phyloP scores from a whole-genome alignment of 2,113 vertebrate genomes.

The Malaclemys terrapin region DNA sequence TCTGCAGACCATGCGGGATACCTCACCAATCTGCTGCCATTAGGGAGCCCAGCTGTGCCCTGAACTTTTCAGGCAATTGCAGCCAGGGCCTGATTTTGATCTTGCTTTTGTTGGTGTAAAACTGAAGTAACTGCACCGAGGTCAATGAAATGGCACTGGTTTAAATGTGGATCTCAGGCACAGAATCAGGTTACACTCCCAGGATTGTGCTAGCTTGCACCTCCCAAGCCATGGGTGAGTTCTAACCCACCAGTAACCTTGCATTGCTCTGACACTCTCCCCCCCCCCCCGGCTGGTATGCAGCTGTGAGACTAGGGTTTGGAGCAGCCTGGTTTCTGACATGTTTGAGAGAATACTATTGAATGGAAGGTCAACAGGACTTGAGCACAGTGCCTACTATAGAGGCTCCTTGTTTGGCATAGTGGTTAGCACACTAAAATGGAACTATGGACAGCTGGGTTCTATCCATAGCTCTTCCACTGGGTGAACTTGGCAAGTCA shows the following conservation, averaged over 20 bases:
- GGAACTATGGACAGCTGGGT: not conserved
- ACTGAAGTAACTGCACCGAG: not conserved
- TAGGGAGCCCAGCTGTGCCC: not conserved
- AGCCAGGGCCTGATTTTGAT: not conserved
- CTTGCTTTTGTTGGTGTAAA: not conserved
- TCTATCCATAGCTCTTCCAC: not conserved
- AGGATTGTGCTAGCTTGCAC: not conserved
- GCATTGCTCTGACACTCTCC: not conserved
- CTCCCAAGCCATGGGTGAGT: not conserved
- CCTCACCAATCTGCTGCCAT: not conserved
- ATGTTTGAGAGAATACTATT: not conserved
- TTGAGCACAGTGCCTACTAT: not conserved
- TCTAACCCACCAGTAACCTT: not conserved
- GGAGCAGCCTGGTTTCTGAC: not conserved
- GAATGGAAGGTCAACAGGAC: not conserved
- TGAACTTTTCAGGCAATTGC: not conserved
- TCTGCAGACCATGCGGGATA: fast-evolving
- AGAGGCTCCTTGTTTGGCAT: not conserved
- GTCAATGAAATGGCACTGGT: not conserved
- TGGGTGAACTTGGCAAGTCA: not conserved
- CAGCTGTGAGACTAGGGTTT: not conserved
- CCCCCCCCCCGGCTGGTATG: too few species aligned
- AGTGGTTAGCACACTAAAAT: not conserved
- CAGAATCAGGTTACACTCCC: not conserved
- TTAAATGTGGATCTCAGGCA: not conserved